Percentiles rank a stretch among this genome's conserved stretches.
phyloP scores from a whole-genome alignment of 2,888 invertebrate species.

The Drosophila infuscata region DNA sequence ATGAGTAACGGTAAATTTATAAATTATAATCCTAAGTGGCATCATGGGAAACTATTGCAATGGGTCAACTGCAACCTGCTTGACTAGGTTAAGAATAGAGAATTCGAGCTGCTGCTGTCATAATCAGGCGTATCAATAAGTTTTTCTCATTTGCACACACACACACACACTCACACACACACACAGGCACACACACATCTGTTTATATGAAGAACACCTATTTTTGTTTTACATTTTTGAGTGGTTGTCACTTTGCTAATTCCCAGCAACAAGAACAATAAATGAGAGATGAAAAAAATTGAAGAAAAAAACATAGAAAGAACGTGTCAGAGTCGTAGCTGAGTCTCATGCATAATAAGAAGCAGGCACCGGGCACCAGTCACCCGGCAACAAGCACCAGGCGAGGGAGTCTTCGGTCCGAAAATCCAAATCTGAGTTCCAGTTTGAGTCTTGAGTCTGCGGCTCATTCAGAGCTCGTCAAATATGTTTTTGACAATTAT shows the following conservation, averaged over 20 bases:
- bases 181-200: not conserved
- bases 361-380: not conserved
- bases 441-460: slow-evolving; percentile 22
- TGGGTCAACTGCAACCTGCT: slow-evolving; percentile 28
- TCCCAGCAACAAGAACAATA: slow-evolving; percentile 44
- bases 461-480: slow-evolving; percentile 68
- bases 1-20: too few relatives aligned
- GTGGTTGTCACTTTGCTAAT: slow-evolving; percentile 66
- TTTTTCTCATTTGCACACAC: slow-evolving; percentile 5
- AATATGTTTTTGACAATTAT: slow-evolving; percentile 77
- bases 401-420: slow-evolving; percentile 34
- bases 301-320: slow-evolving; percentile 11
- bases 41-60: not conserved
- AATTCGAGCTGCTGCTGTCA: slow-evolving; percentile 38
- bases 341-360: slow-evolving; percentile 63
- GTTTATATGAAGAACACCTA: not conserved
- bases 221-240: slow-evolving; percentile 17
- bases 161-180: not conserved
- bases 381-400: not conserved
- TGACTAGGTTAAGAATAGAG: slow-evolving; percentile 26
- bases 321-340: slow-evolving; percentile 60
- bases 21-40: not conserved
- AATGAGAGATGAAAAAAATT: slow-evolving; percentile 1
- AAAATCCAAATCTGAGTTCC: slow-evolving; percentile 14
- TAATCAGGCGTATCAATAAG: slow-evolving; percentile 55